phyloP scores from a whole-genome alignment of 2,113 vertebrate genomes.

The Cercocebus atys region DNA sequence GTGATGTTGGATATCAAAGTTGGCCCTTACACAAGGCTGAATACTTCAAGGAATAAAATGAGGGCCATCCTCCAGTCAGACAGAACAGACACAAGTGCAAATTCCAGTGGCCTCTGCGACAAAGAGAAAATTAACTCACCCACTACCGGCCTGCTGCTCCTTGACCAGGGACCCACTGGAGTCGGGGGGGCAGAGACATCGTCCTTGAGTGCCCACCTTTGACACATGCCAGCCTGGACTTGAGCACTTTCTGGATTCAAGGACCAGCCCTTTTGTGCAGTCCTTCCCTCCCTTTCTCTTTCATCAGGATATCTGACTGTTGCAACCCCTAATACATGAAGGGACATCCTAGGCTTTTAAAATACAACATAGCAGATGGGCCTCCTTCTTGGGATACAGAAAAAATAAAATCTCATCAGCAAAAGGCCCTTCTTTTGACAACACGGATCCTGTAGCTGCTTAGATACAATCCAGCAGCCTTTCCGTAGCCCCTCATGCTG shows the following conservation, averaged over 20 bases:
- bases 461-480: background rate
- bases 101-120: background rate
- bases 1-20: slow-evolving; percentile 64
- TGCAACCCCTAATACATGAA: background rate
- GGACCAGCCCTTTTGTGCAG: background rate
- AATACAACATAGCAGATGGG: background rate
- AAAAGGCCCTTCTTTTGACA: background rate
- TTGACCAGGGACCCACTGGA: background rate
- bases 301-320: background rate
- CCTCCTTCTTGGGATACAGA: background rate
- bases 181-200: background rate
- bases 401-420: background rate
- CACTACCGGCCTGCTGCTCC: background rate
- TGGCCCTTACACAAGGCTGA: slow-evolving; percentile 30
- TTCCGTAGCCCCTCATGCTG: background rate
- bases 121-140: slow-evolving; percentile 35
- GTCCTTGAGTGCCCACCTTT: background rate
- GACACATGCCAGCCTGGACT: background rate
- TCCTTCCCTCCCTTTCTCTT: background rate
- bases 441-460: background rate
- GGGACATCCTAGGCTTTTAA: background rate
- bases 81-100: slow-evolving; percentile 17
- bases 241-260: background rate
- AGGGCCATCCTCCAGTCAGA: slow-evolving; percentile 12
- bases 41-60: slow-evolving; percentile 55